Base-by-base conservation (phyloP, 2,888 invertebrate species). In the Parnassius apollo region DNA sequence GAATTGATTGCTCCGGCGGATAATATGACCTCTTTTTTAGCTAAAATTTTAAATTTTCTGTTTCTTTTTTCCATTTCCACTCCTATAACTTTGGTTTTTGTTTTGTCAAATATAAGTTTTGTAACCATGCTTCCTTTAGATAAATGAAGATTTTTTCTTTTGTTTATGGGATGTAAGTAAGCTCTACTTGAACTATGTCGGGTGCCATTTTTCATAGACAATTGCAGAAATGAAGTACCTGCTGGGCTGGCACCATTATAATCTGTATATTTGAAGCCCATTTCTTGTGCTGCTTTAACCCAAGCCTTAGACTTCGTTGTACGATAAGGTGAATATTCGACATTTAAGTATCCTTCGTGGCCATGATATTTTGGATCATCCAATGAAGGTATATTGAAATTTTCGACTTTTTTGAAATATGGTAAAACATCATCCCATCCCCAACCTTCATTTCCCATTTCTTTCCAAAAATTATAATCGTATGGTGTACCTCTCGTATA, bases 351-450 rank as follows among this genome's bases (percentile, higher is more conserved):
- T 0, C 95, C 95, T 0, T 89, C 84, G 3, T 91, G 83, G 10
- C 89, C 87, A 71, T 95, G 95, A 72, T 91, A 88, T 53, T 86
- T 81, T 2, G 85, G 82, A 73, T 94, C 89, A 18, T 89, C 71
- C 65, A 92, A 88, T 25, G 87, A 82, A 0, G 93, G 93, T 9
- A 95, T 93, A 63, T 93, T 93, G 45, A 93, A 94, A 64, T 94
- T 94, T 84, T 97, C 96, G 42, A 95, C 88, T 83, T 96, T 96
- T 75, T 94, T 95, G 78, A 96, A 97, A 76, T 96, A 96, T 0
- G 95, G 95, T 13, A 96, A 77, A 0, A 96, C 94, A 22, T 95
- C 93, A 42, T 93, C 85, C 91, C 93, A 96, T 57, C 94, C 93
- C 96, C 96, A 96, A 0, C 95, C 96, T 0, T 91, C 81, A 77